Evolutionary conservation across 2,113 vertebrate species (phyloP).

Genomic region (Peromyscus leucopus): DNA sequence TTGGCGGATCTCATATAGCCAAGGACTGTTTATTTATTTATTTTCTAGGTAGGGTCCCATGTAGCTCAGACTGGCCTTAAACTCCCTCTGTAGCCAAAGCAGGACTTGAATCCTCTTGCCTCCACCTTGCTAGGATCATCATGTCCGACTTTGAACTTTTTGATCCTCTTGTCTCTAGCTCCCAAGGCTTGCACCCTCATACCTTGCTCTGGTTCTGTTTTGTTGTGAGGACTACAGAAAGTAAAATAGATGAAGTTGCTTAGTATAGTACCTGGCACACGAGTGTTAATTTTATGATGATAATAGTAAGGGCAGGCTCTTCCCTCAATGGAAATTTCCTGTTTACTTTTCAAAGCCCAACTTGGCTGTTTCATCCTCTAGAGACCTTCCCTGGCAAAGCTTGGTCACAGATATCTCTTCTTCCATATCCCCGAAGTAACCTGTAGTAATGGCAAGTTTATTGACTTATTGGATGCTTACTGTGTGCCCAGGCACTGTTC

Average conservation of each 20-base stretch:
- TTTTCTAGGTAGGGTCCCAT: neutral
- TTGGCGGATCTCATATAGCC: neutral
- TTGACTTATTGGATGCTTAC: slow-evolving; percentile 45
- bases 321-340: slow-evolving; percentile 51
- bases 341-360: slow-evolving; percentile 37
- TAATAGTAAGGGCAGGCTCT: slow-evolving; percentile 21
- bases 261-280: neutral
- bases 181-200: neutral
- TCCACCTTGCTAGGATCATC: neutral
- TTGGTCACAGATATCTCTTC: neutral
- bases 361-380: slow-evolving; percentile 7
- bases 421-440: neutral
- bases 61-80: neutral
- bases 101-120: neutral
- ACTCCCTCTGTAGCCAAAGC: neutral
- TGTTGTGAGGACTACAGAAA: neutral
- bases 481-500: slow-evolving; percentile 6
- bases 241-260: slow-evolving; percentile 14
- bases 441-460: neutral
- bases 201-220: neutral
- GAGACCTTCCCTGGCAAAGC: slow-evolving; percentile 37
- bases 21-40: neutral
- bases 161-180: neutral
- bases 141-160: neutral
- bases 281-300: slow-evolving; percentile 42